A percentile compares a stretch with the other conserved stretches of the same genome.
Evolutionary conservation across 2,113 vertebrate genomes (phyloP).

Genomic region (Oncorhynchus mykiss): DNA sequence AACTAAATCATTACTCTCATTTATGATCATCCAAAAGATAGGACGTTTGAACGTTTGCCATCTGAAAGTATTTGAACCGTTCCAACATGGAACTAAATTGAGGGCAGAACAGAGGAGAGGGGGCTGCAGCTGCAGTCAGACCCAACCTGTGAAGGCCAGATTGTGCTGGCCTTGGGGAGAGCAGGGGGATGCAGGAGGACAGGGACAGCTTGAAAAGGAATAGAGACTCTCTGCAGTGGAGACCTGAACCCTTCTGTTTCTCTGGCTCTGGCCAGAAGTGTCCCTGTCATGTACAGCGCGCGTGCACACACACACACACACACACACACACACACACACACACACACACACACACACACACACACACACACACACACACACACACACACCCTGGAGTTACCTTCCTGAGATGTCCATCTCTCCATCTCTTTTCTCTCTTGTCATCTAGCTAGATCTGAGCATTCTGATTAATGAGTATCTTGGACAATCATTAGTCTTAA

Average conservation of each 20-base stretch:
- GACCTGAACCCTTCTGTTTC: slow-evolving; percentile 16
- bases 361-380: not conserved
- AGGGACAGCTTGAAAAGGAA: slow-evolving; percentile 14
- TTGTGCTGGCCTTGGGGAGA: slow-evolving; percentile 35
- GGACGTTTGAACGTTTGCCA: too few species aligned
- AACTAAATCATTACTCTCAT: too few species aligned
- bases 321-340: not conserved
- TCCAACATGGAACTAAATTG: slow-evolving; percentile 5
- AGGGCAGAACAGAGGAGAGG: slow-evolving; percentile 10
- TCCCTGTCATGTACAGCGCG: not conserved
- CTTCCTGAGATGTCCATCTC: too few species aligned
- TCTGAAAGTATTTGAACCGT: too few species aligned
- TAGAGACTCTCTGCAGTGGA: slow-evolving; percentile 12
- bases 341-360: not conserved
- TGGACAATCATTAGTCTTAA: too few species aligned
- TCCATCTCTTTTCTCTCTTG: too few species aligned
- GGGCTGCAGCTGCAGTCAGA: slow-evolving; percentile 45
- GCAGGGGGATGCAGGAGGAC: slow-evolving; percentile 11
- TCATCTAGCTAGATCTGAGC: too few species aligned
- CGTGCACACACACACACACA: slow-evolving; percentile 4
- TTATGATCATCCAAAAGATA: too few species aligned
- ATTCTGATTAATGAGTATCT: too few species aligned
- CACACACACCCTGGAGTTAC: too few species aligned
- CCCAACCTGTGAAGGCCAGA: slow-evolving; percentile 50
- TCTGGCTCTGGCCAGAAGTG: slow-evolving; percentile 27